Evolutionary conservation across 2,888 invertebrate species (phyloP), one percentile per base, ranked within the genome.

Genomic region (Lobophora halterata): DNA sequence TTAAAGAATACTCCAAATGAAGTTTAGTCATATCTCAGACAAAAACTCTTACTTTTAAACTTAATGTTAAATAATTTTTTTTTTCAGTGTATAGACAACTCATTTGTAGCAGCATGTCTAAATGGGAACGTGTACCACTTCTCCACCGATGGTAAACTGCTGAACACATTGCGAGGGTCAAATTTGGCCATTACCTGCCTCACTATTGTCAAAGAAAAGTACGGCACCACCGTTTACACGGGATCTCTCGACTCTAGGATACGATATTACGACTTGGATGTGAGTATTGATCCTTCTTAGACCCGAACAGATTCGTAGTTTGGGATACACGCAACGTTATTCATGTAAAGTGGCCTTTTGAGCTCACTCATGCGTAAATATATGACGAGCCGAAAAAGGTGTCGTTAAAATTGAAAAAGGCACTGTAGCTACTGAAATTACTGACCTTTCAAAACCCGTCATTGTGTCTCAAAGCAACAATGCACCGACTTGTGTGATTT

Each of bases 41-140:
- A n/a, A 12, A 12, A 5, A 6, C n/a, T 12, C n/a, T 7, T 25
- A 12, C 5, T n/a, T 25, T 25, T 25, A 7, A 25, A 17, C 18
- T 20, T 28, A 11, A n/a, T n/a, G n/a, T 21, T 8, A n/a, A 19
- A 6, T 14, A 7, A 23, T n/a, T 19, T 3, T 17, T 21, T 49
- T 82, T 86, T 38, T 11, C 79, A 92, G 92, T 87, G 89, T 45
- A 76, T 90, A 46, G 88, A 89, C 23, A 83, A 89, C 50, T 86
- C 89, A 33, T 89, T 92, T 65, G 64, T 92, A 51, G 91, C 90
- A 0, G 92, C 91, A 0, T 90, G 91, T 37, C 87, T 91, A 40
- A 90, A 90, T 50, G 92, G 92, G 33, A 88, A 88, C 49, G 86
- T 92, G 26, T 91, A 91, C 62, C 88, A 90, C 64, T 91, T 90